Base-by-base conservation (phyloP, 2,888 invertebrate genomes). In the Meta bourneti region DNA sequence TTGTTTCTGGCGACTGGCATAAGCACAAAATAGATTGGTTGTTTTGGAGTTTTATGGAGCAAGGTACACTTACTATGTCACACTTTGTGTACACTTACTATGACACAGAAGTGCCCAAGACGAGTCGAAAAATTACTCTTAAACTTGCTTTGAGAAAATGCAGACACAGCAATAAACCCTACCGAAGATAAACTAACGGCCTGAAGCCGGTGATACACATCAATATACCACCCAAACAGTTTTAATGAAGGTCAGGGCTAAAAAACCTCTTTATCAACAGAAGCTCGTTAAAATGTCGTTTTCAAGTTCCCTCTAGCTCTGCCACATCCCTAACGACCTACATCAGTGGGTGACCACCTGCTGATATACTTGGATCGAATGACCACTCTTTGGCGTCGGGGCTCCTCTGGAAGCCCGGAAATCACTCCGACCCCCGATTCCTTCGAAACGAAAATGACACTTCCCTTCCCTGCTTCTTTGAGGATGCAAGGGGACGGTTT, bases 161-260 rank as follows among this genome's bases (percentile, higher is more conserved):
- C 61, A 61, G 61, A 61, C 61, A 61, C 61, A 5, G 8, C 11
- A 61, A 61, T 61, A 61, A 11, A 61, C 16, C 8, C 61, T 16
- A n/a, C 0, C 61, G 61, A 16, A 34, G 34, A 34, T 34, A 34
- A 34, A 61, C 61, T 61, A 61, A 61, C 61, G 61, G 8, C 61
- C 7, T 6, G 34, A 34, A 34, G 34, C 34, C 34, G 34, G 34
- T 34, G 34, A 34, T n/a, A n/a, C n/a, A n/a, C n/a, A 61, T 61
- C 61, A 11, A 61, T 61, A 61, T 4, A 6, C 61, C 61, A 61
- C 61, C 8, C 61, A 61, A 61, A 61, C 61, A 61, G 48, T 49
- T n/a, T 16, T 78, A 78, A 78, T 78, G 78, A 78, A 78, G 78
- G 78, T 52, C 78, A 78, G 16, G 16, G 13, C 78, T 78, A 51